Percentiles rank a stretch among this genome's conserved stretches.
Evolutionary conservation across 2,888 invertebrate species (phyloP).

Genomic region (Desoria tigrina): DNA sequence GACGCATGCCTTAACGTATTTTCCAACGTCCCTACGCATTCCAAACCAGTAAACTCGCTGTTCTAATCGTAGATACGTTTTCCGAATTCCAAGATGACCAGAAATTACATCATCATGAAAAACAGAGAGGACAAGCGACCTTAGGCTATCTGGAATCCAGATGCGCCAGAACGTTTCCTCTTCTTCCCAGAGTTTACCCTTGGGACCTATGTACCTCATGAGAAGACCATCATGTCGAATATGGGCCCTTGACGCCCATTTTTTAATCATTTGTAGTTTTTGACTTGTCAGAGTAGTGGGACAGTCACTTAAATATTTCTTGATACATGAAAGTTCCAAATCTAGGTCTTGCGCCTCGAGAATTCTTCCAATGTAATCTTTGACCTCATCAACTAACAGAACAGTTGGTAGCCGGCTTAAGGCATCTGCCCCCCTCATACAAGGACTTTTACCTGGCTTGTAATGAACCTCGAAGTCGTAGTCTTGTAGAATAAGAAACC

Average conservation of each 20-base stretch:
- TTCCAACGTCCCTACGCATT: neutral
- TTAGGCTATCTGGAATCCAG: neutral
- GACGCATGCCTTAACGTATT: neutral
- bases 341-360: conserved; percentile 5
- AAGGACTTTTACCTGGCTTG: conserved; percentile 56
- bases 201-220: neutral
- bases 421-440: conserved; percentile 56
- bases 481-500: conserved; percentile 57
- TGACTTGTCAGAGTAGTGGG: too few relatives aligned
- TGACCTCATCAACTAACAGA: conserved; percentile 5
- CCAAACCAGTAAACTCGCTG: neutral
- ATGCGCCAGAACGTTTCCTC: neutral
- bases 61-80: neutral
- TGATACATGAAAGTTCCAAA: too few relatives aligned
- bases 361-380: conserved; percentile 20
- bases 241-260: conserved; percentile 29
- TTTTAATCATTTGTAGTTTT: too few relatives aligned
- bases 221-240: conserved; percentile 12
- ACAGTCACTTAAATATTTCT: too few relatives aligned
- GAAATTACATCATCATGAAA: neutral
- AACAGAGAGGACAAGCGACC: neutral
- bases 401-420: conserved; percentile 54
- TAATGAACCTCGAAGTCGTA: conserved; percentile 56
- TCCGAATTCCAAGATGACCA: conserved; percentile 4
- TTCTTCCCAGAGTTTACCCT: conserved; percentile 10